Evolutionary conservation across 2,888 invertebrate species (phyloP).

Genomic region (Synanthedon formicaeformis): DNA sequence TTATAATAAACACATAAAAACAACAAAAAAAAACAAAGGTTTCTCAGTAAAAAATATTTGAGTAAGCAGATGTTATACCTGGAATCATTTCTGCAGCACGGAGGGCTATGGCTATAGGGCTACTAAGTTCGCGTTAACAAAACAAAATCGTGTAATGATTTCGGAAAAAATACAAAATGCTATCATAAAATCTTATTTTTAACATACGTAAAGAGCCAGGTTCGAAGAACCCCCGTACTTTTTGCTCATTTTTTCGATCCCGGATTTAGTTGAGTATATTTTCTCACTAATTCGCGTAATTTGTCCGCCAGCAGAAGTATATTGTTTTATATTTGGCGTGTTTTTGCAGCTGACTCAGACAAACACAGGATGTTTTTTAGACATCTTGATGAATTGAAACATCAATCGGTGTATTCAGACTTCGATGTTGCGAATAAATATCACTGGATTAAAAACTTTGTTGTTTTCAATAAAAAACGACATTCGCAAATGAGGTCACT

Average conservation of each 20-base stretch:
- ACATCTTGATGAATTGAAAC: slow-evolving; percentile 19
- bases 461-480: slow-evolving; percentile 34
- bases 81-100: too few relatives aligned
- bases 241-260: background rate
- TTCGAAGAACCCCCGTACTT: background rate
- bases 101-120: too few relatives aligned
- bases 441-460: background rate
- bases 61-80: too few relatives aligned
- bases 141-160: too few relatives aligned
- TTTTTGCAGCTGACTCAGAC: slow-evolving; percentile 1
- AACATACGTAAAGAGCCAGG: background rate
- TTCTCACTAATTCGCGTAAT: slow-evolving; percentile 1
- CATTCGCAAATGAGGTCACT: slow-evolving; percentile 35
- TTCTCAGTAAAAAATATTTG: too few relatives aligned
- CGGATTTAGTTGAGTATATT: background rate
- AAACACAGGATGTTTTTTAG: background rate
- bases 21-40: too few relatives aligned
- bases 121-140: too few relatives aligned
- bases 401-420: slow-evolving; percentile 7
- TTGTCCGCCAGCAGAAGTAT: background rate
- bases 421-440: background rate
- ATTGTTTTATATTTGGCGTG: background rate
- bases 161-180: too few relatives aligned
- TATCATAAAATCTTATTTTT: too few relatives aligned
- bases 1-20: too few relatives aligned